Conservation (phyloP, 2,888 invertebrate species). For the Gymnocheta viridis region DNA sequence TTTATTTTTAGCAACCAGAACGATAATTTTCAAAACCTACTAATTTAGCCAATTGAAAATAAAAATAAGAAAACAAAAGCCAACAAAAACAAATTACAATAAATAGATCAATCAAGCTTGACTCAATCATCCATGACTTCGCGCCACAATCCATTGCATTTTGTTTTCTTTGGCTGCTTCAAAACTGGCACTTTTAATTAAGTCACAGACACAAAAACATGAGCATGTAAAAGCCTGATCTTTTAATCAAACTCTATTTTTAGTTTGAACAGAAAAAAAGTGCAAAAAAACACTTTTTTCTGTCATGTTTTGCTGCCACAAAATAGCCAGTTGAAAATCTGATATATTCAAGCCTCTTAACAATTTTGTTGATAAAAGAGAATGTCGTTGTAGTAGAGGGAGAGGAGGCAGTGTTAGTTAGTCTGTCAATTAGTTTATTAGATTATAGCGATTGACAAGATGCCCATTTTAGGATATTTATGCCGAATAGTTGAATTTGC, state of each 20-base stretch:
- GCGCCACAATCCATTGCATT: not conserved
- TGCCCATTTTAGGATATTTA: too few species aligned
- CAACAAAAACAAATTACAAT: not conserved
- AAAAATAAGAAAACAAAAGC: not conserved
- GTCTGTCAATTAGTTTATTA: too few species aligned
- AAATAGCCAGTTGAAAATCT: not conserved
- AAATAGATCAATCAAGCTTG: slow-evolving; percentile 46
- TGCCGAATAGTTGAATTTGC: too few species aligned
- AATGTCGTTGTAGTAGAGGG: not conserved
- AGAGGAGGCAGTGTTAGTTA: too few species aligned
- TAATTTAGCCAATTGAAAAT: slow-evolving; percentile 3
- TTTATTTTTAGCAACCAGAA: slow-evolving; percentile 43
- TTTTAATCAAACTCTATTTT: slow-evolving; percentile 35
- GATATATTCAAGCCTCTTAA: not conserved
- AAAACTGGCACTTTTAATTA: slow-evolving; percentile 16
- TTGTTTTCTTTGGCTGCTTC: slow-evolving; percentile 5
- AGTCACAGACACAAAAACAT: slow-evolving; percentile 3
- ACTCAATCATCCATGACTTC: slow-evolving; percentile 23
- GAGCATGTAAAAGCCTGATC: not conserved
- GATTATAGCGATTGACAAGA: too few species aligned
- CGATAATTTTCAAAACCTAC: not conserved
- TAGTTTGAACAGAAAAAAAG: not conserved
- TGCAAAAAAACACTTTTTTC: not conserved
- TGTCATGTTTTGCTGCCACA: not conserved
- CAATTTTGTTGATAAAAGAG: not conserved